Base-by-base conservation (phyloP, 2,888 invertebrate species). In the Hydriomena furcata region DNA sequence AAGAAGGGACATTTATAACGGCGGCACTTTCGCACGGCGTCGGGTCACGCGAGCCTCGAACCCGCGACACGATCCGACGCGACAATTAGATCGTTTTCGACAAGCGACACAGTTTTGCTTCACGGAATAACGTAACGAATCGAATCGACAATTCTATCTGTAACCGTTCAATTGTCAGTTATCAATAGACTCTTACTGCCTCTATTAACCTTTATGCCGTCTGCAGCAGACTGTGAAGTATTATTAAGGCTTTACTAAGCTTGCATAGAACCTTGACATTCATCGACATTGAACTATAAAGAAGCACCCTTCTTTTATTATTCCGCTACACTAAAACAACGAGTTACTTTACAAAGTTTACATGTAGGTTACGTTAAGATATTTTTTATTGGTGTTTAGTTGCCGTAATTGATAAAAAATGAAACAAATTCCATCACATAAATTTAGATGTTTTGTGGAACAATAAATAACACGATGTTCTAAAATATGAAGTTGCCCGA, bases 11-110 rank as follows among this genome's bases (percentile, higher is more conserved):
- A 61, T 61, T 58, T 57, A 61, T 59, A 61, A 59, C 57, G 52
- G 61, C 57, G 51, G 57, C 61, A 60, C 58, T 63, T 63, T 58
- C 58, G 61, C 63, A 58, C 55, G 60, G 55, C 58, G 48, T 52
- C 54, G 57, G 58, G 66, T 61, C 66, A 65, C 65, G 65, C 61
- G 56, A 56, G 59, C 43, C 52, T 48, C 50, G 37, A 50, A 45
- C 53, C 38, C 42, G 54, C 50, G 52, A 52, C 56, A 55, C 56
- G 59, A 47, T 50, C 45, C 34, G 23, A 27, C 23, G 51, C 53
- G 48, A 52, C 58, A 71, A 71, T 71, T 70, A 66, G 65, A 57
- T 62, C 56, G 60, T 28, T 11, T 47, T 41, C 35, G 46, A 55
- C 53, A 53, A 42, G 46, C 32, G 37, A 37, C 52, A 32, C 37